Base-by-base conservation (phyloP, 1,140 invertebrate genomes). In the Pachyrhynchus sulphureomaculatus region DNA sequence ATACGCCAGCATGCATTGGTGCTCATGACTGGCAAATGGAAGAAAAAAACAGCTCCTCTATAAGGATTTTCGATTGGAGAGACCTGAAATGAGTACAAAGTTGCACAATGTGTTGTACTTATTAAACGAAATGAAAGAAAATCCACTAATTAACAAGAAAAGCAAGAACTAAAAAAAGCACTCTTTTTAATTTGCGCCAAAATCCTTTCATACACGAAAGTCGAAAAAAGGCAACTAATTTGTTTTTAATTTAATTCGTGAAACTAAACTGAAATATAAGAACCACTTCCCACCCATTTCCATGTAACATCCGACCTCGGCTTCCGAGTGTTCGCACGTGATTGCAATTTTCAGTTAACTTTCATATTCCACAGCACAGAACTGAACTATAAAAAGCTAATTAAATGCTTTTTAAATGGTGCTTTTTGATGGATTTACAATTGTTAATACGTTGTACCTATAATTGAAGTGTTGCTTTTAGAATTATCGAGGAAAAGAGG, bases 241-340 rank as follows among this genome's bases (percentile, higher is more conserved):
- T 47, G 48, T 60, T 51, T 60, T 60, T 60, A 51, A 60, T 60
- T 60, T 32, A 37, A 60, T 60, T 60, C 57, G 57, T 60, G 57
- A 51, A 34, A 34, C 13, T 60, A 34, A 60, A 58, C 55, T 44
- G 45, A 34, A 36, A 52, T 39, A 51, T 51, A 51, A 60, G 39
- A 48, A 42, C 24, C 47, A 41, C 37, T 51, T 52, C 47, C 57
- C 57, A 60, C 47, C 45, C 47, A 51, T 52, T 51, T 60, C 48
- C 57, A 60, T 60, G 57, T 60, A 41, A 60, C 57, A 60, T 60
- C 57, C 57, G 57, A 60, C 57, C 45, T 49, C 57, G 57, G 34
- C 45, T 60, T 51, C 57, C 55, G 55, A 58, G 45, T 48, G 45
- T 58, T 58, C 42, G 55, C 55, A 49, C 42, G 55, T 58, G 55